phyloP scores from a whole-genome alignment of 2,888 invertebrate genomes.

The Laothoe populi region DNA sequence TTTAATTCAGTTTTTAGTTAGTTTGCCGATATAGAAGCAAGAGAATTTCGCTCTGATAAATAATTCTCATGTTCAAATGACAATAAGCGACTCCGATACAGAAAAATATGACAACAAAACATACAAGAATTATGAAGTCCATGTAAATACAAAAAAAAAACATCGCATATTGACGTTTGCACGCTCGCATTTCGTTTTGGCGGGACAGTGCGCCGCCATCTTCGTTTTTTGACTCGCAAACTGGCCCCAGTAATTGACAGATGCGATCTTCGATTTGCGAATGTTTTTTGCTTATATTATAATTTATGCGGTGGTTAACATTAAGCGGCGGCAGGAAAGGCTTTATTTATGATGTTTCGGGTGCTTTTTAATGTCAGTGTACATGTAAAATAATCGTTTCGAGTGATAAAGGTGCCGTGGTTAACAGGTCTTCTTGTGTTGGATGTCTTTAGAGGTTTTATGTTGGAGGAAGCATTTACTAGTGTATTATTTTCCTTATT shows the following conservation, averaged over 20 bases:
- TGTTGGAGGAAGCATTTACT: background rate
- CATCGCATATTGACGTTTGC: slow-evolving; percentile 16
- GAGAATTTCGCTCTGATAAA: background rate
- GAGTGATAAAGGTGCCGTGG: background rate
- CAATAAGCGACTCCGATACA: background rate
- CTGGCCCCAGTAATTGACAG: slow-evolving; percentile 41
- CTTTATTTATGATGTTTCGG: slow-evolving; percentile 36
- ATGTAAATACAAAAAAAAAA: slow-evolving; percentile 17
- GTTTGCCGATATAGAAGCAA: no score
- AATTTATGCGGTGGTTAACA: slow-evolving; percentile 32
- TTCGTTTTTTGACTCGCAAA: slow-evolving; percentile 34
- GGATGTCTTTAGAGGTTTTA: background rate
- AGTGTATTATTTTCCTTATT: background rate
- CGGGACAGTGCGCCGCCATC: slow-evolving; percentile 32
- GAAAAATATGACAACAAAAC: slow-evolving; percentile 13
- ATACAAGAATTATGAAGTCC: slow-evolving; percentile 14
- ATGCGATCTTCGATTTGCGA: slow-evolving; percentile 35
- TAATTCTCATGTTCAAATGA: background rate
- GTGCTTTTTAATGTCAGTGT: slow-evolving; percentile 19
- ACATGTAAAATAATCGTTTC: slow-evolving; percentile 10
- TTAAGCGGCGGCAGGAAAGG: slow-evolving; percentile 37
- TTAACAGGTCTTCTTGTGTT: background rate
- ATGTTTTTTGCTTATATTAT: slow-evolving; percentile 36
- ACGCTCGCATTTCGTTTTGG: slow-evolving; percentile 23
- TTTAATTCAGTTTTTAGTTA: no score